phyloP scores from a whole-genome alignment of 2,888 invertebrate genomes.

The Mesorhabditis sp. region DNA sequence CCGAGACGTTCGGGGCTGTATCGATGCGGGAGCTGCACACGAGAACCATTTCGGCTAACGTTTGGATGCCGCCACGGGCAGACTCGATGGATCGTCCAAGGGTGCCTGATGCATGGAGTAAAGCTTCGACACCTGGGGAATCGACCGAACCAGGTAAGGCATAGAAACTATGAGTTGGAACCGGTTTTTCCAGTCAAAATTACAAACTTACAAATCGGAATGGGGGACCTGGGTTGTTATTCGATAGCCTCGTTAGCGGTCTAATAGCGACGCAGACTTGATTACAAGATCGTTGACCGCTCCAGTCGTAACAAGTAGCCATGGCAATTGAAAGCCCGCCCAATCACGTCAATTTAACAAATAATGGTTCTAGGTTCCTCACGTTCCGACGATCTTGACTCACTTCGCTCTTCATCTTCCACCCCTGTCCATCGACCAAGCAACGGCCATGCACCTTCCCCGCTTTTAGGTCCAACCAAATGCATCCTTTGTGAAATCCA shows the following conservation, averaged over 20 bases:
- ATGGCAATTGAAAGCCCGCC: too few species aligned
- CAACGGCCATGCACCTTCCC: constrained; percentile 2
- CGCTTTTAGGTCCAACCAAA: background rate
- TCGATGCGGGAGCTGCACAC: constrained; percentile 5
- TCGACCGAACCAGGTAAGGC: constrained; percentile 8
- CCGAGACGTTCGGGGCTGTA: background rate
- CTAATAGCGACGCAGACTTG: too few species aligned
- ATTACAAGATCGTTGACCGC: too few species aligned
- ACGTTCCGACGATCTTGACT: background rate
- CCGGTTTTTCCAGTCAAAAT: background rate
- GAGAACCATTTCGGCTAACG: constrained; percentile 20
- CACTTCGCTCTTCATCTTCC: background rate
- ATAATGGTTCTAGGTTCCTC: background rate
- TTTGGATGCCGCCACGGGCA: constrained; percentile 24
- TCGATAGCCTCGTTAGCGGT: too few species aligned
- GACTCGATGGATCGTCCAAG: constrained; percentile 5
- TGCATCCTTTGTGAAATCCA: background rate
- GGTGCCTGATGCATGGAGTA: constrained; percentile 3
- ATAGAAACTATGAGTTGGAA: background rate
- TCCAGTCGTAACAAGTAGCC: too few species aligned
- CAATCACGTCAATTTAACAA: background rate
- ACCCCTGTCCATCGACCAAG: background rate
- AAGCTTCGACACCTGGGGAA: background rate
- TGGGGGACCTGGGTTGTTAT: too few species aligned
- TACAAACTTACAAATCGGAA: too few species aligned